Conservation (phyloP, 1,140 invertebrate genomes). For the Amyelois transitella region DNA sequence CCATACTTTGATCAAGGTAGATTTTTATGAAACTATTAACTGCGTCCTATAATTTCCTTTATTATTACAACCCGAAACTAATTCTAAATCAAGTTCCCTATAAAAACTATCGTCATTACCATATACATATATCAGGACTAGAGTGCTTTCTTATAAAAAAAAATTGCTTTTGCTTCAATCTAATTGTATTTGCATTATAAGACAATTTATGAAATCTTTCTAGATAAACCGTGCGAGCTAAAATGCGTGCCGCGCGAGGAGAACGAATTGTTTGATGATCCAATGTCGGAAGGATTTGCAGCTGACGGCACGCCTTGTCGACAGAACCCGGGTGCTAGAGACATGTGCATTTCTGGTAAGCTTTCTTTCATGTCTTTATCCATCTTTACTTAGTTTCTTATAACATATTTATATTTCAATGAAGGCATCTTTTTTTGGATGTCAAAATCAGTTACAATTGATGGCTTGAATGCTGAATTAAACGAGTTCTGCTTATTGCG, state of each 20-base stretch:
- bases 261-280: constrained; percentile 73
- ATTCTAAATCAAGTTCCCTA: no score
- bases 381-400: no score
- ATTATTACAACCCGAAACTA: no score
- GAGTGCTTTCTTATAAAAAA: not conserved
- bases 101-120: no score
- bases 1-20: constrained; percentile 88
- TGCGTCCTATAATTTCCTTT: no score
- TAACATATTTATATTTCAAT: no score
- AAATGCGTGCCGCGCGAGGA: constrained; percentile 84
- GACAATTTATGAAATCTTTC: not conserved
- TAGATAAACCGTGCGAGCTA: constrained; percentile 86
- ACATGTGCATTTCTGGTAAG: constrained; percentile 86
- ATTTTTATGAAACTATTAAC: constrained; percentile 6
- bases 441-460: no score
- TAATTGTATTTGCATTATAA: not conserved
- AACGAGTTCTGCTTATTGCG: no score
- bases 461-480: no score
- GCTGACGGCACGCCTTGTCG: constrained; percentile 87
- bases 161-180: not conserved
- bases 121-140: no score
- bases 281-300: constrained; percentile 82
- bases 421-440: no score
- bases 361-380: no score
- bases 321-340: constrained; percentile 78